A percentile compares a stretch with the other conserved stretches of the same genome.
Conservation (phyloP, 2,113 vertebrate species). For the Podarcis cretensis region DNA sequence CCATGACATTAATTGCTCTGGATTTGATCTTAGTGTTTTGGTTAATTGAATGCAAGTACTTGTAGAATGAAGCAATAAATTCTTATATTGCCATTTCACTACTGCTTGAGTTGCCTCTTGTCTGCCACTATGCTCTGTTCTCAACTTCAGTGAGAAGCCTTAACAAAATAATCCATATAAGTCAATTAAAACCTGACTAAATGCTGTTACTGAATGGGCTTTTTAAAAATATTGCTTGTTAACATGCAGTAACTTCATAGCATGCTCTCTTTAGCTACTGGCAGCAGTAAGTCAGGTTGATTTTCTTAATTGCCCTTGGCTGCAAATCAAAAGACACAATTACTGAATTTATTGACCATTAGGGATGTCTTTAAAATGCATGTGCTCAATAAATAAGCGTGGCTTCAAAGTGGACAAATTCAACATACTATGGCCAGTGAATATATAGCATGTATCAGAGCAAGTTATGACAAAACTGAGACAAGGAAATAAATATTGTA, state of each 20-base stretch:
- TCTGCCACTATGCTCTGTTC: background rate
- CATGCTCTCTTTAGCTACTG: background rate
- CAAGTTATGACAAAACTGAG: background rate
- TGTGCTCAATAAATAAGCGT: conserved; percentile 8
- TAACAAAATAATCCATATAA: conserved; percentile 27
- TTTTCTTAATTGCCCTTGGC: conserved; percentile 28
- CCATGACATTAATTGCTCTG: background rate
- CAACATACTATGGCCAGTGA: background rate
- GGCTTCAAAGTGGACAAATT: conserved; percentile 8
- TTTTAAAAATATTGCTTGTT: conserved; percentile 26
- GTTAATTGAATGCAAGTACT: conserved; percentile 7
- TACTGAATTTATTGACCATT: conserved; percentile 22
- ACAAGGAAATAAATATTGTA: background rate
- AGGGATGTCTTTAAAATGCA: conserved; percentile 19
- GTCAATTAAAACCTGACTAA: conserved; percentile 28
- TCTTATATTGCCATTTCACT: background rate
- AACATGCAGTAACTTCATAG: conserved; percentile 14
- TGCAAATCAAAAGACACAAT: conserved; percentile 11
- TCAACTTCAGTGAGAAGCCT: conserved; percentile 11
- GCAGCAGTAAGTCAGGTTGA: conserved; percentile 1
- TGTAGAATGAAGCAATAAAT: conserved; percentile 13
- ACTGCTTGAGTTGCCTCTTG: background rate
- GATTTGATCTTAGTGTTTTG: conserved; percentile 1
- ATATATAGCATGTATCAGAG: background rate
- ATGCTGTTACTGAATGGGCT: background rate